Evolutionary conservation across 1,140 invertebrate genomes (phyloP), one percentile per base, ranked within the genome.

Genomic region (Penaeus chinensis): DNA sequence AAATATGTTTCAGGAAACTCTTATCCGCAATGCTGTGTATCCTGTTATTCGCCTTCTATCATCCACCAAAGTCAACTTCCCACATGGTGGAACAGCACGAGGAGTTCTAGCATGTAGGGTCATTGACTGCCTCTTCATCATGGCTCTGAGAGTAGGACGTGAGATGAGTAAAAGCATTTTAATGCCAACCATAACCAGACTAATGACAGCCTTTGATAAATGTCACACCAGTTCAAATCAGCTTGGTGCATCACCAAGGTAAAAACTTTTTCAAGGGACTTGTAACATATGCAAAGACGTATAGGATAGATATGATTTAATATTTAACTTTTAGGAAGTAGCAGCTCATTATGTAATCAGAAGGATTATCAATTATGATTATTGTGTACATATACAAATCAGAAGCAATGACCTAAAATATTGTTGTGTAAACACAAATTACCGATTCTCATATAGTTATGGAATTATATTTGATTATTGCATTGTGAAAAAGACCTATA

Each of bases 201-300:
- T 98, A 91, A 98, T 98, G 92, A 92, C 96, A n/a, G 95, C 95
- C 16, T 98, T 98, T 92, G 96, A 97, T 91, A 96, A 96, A 93
- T 95, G 96, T 24, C 94, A 94, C 83, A 87, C 5, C n/a, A 82
- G 62, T 27, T 76, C 74, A 60, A 65, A 94, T 94, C 82, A 90
- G 91, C 27, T 90, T 82, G 62, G 66, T 82, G 81, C 77, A 27
- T 85, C 63, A 84, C 65, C 62, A 61, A 85, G 77, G 88, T 87
- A 81, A 37, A 47, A 22, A 32, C 47, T 13, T 54, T 10, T 54
- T 54, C 16, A 54, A 54, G 16, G 54, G 54, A 11, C 0, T 54
- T 54, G 54, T 11, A 54, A 42, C 37, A 7, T 42, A 42, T 16
- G 10, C 54, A 54, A 13, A 10, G 54, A 16, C 11, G 2, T 54